phyloP scores from a whole-genome alignment of 2,113 vertebrate genomes.

The Trogon melanurus region DNA sequence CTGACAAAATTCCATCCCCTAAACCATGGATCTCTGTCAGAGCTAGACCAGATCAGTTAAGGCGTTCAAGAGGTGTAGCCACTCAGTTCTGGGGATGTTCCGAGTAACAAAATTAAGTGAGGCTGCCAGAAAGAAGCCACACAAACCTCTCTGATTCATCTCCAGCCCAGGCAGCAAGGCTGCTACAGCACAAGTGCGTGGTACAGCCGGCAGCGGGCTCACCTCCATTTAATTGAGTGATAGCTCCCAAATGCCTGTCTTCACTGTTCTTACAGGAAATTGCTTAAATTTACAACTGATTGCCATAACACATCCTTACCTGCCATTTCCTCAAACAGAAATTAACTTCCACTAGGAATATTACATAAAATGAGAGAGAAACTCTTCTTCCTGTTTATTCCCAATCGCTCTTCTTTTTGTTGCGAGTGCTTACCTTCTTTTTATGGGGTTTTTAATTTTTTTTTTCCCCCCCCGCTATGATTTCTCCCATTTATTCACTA shows the following conservation, averaged over 20 bases:
- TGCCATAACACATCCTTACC: background rate
- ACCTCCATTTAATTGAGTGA: background rate
- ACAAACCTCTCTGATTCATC: background rate
- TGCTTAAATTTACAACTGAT: background rate
- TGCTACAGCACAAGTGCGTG: fast-evolving
- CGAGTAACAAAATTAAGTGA: background rate
- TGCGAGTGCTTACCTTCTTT: background rate
- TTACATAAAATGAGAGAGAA: background rate
- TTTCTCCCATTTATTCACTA: background rate
- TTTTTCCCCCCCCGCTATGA: background rate
- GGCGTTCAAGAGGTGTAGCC: background rate
- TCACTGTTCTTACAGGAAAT: background rate
- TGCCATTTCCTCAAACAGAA: background rate
- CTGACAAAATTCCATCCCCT: background rate
- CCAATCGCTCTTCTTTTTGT: background rate
- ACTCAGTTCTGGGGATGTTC: background rate
- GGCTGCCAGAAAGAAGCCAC: background rate
- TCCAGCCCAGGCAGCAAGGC: background rate
- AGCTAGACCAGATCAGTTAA: background rate
- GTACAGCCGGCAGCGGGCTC: background rate
- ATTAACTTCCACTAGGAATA: background rate
- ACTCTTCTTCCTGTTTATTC: background rate
- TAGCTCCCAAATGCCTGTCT: background rate
- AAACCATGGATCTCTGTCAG: background rate
- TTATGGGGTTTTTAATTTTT: background rate